Evolutionary conservation across 2,888 invertebrate genomes (phyloP).

Genomic region (Oxyscelio sp.): DNA sequence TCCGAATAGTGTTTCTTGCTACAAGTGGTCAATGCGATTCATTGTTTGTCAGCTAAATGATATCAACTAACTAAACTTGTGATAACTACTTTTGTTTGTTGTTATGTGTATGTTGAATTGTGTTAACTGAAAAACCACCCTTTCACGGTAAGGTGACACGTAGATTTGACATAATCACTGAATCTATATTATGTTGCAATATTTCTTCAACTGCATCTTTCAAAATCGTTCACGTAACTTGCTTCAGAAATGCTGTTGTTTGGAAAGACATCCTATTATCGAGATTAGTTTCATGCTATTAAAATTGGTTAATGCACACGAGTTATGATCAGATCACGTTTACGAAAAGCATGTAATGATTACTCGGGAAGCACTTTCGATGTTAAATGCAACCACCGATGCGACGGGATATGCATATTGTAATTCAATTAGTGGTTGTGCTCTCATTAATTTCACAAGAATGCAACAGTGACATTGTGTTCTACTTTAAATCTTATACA

Average conservation of each 20-base stretch:
- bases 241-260: too few relatives aligned
- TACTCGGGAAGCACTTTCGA: slow-evolving; percentile 63
- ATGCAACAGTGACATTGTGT: slow-evolving; percentile 71
- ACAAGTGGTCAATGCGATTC: slow-evolving; percentile 17
- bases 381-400: slow-evolving; percentile 53
- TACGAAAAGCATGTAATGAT: slow-evolving; percentile 52
- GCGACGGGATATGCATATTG: slow-evolving; percentile 64
- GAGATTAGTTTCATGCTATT: slow-evolving; percentile 39
- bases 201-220: too few relatives aligned
- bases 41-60: neutral
- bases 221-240: too few relatives aligned
- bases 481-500: slow-evolving; percentile 53
- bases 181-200: too few relatives aligned
- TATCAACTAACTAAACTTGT: slow-evolving; percentile 5
- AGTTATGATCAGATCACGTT: slow-evolving; percentile 46
- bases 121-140: slow-evolving; percentile 1
- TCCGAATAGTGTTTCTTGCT: slow-evolving; percentile 18
- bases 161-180: too few relatives aligned
- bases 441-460: slow-evolving; percentile 71
- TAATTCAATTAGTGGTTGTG: slow-evolving; percentile 71
- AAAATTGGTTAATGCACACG: slow-evolving; percentile 40
- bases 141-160: slow-evolving; percentile 26
- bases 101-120: neutral
- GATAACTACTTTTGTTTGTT: neutral
- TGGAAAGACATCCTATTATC: slow-evolving; percentile 43